Evolutionary conservation across 1,140 invertebrate species (phyloP), one percentile per base, ranked within the genome.

Genomic region (Caenorhabditis latens): DNA sequence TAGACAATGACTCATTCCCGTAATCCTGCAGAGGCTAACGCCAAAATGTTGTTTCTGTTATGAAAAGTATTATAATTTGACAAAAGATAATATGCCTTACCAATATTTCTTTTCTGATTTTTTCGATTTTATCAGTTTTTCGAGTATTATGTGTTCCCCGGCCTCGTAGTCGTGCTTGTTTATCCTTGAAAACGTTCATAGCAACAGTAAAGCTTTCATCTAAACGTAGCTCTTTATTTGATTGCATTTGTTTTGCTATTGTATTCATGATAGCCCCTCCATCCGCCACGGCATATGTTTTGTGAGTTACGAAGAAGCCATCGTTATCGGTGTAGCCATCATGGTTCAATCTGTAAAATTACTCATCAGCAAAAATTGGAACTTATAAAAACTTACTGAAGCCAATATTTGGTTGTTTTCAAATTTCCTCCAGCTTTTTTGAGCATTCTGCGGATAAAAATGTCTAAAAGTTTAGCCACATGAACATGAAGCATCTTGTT

Each of bases 311-410:
- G 19, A 16, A 21, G n/a, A 58, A 58, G 13, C 16, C 57, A 16
- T 58, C 57, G 6, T 58, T 58, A 14, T 58, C n/a, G 57, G 7
- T 14, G 19, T 21, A 58, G 14, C 57, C 57, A 16, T 11, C 6
- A 58, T 58, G 57, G 19, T n/a, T 58, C 57, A 58, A 21, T n/a
- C 57, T 58, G 57, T 53, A 53, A 58, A 58, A 58, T 58, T 58
- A 19, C n/a, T 58, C 19, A 16, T n/a, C 14, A n/a, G 13, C 19
- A 16, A 19, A 21, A 58, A 58, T 58, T n/a, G 14, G 19, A 58
- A 21, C 13, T 58, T 11, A 58, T 6, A 16, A 11, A n/a, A 7
- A 58, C 57, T 16, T 58, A n/a, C 32, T 32, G 32, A 32, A 58
- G 57, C 57, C 57, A 58, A 58, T 19, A 58, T 21, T 58, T 16